Percentiles rank a stretch among this genome's conserved stretches.
Evolutionary conservation across 2,797 vertebrate species (phyloP).

Genomic region (Schizopygopsis malacanthus): DNA sequence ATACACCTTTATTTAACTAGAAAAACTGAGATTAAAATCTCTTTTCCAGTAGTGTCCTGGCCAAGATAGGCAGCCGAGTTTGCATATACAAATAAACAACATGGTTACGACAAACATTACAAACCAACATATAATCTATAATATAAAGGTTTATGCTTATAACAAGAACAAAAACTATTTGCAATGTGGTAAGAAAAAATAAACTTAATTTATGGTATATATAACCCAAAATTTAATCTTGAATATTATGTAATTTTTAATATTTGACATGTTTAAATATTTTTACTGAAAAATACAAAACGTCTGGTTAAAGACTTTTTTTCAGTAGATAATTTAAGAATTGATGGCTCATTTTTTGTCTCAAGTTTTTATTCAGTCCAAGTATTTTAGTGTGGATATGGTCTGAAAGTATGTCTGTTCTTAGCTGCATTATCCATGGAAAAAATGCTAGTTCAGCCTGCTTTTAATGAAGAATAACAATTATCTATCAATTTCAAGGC

Average conservation of each 20-base stretch:
- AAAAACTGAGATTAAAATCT: too few species aligned
- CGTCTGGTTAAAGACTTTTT: not conserved
- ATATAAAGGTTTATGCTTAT: not conserved
- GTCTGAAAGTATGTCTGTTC: slow-evolving; percentile 44
- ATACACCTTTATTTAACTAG: too few species aligned
- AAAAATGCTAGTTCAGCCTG: slow-evolving; percentile 18
- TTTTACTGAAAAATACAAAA: not conserved
- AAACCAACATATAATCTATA: too few species aligned
- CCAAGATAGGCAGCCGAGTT: too few species aligned
- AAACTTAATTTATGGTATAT: too few species aligned
- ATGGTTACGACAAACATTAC: too few species aligned
- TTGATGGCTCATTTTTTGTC: not conserved
- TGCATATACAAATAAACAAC: too few species aligned
- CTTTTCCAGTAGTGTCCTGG: too few species aligned
- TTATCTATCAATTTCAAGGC: slow-evolving; percentile 54
- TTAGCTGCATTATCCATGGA: slow-evolving; percentile 21
- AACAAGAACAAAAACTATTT: not conserved
- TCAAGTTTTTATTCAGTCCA: not conserved
- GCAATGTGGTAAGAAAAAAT: not conserved
- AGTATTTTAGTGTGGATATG: slow-evolving; percentile 36
- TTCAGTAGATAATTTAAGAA: not conserved
- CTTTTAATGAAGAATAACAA: slow-evolving; percentile 50
- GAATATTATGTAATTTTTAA: not conserved
- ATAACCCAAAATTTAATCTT: not conserved
- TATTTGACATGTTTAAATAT: not conserved